phyloP scores from a whole-genome alignment of 2,113 vertebrate genomes.

The Rhegmatorhina hoffmannsi region DNA sequence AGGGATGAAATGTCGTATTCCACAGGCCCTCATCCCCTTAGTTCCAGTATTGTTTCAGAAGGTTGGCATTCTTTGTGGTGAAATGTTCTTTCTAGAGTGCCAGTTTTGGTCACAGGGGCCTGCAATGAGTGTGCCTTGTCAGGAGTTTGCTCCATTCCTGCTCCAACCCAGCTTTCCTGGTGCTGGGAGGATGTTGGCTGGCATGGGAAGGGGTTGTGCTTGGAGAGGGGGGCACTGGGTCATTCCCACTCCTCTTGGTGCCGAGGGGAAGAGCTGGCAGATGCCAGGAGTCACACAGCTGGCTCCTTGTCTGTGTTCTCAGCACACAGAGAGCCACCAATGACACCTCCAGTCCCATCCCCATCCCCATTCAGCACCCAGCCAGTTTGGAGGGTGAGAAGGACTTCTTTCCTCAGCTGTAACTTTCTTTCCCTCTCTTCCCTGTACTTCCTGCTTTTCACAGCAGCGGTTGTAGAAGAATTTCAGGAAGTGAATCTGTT shows the following conservation, averaged over 20 bases:
- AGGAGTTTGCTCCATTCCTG: neutral
- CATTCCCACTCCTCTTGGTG: rapidly evolving
- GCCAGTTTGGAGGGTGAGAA: rapidly evolving
- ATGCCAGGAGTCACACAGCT: neutral
- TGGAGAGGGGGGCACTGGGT: rapidly evolving
- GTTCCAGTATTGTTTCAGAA: rapidly evolving
- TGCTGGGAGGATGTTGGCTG: rapidly evolving
- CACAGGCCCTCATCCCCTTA: neutral
- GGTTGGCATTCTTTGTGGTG: rapidly evolving
- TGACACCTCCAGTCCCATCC: neutral
- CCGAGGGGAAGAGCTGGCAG: neutral
- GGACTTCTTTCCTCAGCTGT: neutral
- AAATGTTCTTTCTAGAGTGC: rapidly evolving
- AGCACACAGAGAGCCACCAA: rapidly evolving
- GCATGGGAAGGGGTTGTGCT: neutral
- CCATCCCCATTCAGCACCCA: neutral
- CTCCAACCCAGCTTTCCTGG: neutral
- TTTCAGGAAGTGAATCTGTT: constrained; percentile 70
- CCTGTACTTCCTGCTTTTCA: constrained; percentile 62
- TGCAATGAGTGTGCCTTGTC: rapidly evolving
- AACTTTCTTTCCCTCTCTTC: constrained; percentile 39
- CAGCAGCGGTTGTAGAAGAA: neutral
- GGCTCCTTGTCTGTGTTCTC: rapidly evolving
- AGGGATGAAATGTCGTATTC: rapidly evolving
- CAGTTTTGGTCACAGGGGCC: neutral